Evolutionary conservation across 2,888 invertebrate genomes (phyloP), one percentile per base, ranked within the genome.

Genomic region (Crepidodera aurea): DNA sequence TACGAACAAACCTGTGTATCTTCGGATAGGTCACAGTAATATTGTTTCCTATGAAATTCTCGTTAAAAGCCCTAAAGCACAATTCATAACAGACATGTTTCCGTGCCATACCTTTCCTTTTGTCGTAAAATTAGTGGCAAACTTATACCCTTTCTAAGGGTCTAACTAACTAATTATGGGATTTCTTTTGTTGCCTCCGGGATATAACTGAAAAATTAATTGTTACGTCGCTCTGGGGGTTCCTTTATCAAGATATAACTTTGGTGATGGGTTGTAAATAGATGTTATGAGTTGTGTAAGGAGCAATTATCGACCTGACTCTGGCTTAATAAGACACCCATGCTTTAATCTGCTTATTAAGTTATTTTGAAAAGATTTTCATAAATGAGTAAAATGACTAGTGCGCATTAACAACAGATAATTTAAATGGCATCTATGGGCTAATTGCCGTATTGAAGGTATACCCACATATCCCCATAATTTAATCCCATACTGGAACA

Each of bases 91-190:
- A 42, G 42, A 42, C 42, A 16, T 42, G 16, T 42, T 29, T 29
- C 29, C 10, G 15, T 16, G 16, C 16, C 42, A 16, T 7, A 42
- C 16, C 42, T 42, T 8, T 15, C 42, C 42, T 42, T 16, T 19
- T 16, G 18, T 19, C 8, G 6, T 8, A n/a, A 42, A 16, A 42
- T 16, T 42, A 19, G 15, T 42, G 42, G 39, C 16, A 39, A 12
- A 42, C 5, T 16, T 8, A 16, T 10, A 6, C 42, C 42, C 16
- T 16, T 1, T 42, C 8, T 19, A 42, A 42, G 18, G 42, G 42
- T 42, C 42, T 42, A 42, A 42, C 42, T 42, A 42, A 42, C 42
- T 42, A 16, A 42, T 42, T 42, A 42, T 7, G 16, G 39, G 39
- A 39, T 42, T 42, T 39, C 39, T 39, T 42, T 42, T 19, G 42